phyloP scores from a whole-genome alignment of 2,888 invertebrate species.

The Pemphredon lugubris region DNA sequence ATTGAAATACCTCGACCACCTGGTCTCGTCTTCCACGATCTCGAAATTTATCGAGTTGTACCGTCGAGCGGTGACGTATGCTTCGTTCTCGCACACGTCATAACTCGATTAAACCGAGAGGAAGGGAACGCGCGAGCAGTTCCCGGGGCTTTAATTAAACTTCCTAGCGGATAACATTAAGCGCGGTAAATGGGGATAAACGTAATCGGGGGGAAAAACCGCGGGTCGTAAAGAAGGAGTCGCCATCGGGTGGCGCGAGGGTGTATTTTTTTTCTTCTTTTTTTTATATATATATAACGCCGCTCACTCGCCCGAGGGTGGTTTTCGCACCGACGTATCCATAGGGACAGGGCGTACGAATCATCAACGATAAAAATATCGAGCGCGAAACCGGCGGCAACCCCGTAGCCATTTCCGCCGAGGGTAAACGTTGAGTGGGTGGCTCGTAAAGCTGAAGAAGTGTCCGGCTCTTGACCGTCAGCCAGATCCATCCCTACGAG shows the following conservation, averaged over 20 bases:
- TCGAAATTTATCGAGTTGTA: no score
- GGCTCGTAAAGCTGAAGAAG: conserved; percentile 47
- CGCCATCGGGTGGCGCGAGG: background rate
- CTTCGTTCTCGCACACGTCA: background rate
- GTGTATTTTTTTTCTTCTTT: background rate
- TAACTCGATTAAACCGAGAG: background rate
- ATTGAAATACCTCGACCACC: no score
- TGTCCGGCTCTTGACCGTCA: conserved; percentile 33
- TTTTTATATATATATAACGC: background rate
- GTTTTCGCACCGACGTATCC: background rate
- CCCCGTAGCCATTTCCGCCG: conserved; percentile 15
- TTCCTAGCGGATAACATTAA: background rate
- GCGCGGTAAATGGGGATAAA: background rate
- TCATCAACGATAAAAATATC: conserved; percentile 33
- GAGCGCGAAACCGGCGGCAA: conserved; percentile 8
- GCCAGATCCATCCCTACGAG: conserved; percentile 5
- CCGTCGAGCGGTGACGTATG: no score
- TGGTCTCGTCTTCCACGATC: no score
- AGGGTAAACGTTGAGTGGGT: conserved; percentile 31
- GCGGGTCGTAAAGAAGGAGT: background rate
- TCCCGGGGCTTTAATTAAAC: conserved; percentile 3
- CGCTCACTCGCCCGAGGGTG: background rate
- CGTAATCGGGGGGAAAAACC: background rate
- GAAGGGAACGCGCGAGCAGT: no score
- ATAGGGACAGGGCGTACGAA: background rate